These are phyloP conservation scores for Pagetopsis macropterus DNA, from an alignment of 2,797 vertebrate genomes.

Conservation along the genomic window DNA sequence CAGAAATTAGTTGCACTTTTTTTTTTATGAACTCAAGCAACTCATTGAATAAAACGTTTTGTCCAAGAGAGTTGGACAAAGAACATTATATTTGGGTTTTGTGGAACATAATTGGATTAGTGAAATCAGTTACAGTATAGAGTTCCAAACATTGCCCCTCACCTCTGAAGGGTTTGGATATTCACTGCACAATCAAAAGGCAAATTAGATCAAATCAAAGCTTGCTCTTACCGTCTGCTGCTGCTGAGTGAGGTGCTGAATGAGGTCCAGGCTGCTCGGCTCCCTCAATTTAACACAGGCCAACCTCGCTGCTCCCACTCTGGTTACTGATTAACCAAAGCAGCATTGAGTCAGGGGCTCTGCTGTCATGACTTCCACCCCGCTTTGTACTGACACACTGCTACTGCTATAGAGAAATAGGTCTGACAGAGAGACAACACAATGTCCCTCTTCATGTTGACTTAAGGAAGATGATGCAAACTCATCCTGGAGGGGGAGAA, in stretches of 20 bases:
- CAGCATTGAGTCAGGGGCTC: slow-evolving; percentile 64
- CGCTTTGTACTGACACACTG: slow-evolving; percentile 54
- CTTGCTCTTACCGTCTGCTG: slow-evolving; percentile 65
- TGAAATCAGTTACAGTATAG: not conserved
- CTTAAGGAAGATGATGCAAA: slow-evolving; percentile 56
- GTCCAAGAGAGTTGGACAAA: not conserved
- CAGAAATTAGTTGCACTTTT: not conserved
- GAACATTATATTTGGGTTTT: not conserved
- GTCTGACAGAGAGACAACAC: slow-evolving; percentile 45
- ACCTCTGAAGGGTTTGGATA: not conserved
- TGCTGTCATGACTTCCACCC: slow-evolving; percentile 59
- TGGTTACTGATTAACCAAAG: slow-evolving; percentile 76
- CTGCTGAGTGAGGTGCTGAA: slow-evolving; percentile 43
- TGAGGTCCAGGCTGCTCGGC: slow-evolving; percentile 55
- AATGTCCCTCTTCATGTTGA: slow-evolving; percentile 60
- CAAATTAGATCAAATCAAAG: slow-evolving; percentile 16
- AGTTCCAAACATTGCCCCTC: not conserved
- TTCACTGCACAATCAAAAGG: slow-evolving; percentile 18
- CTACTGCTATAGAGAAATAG: slow-evolving; percentile 53
- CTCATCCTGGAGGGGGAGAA: slow-evolving; percentile 34
- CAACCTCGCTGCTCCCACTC: slow-evolving; percentile 33
- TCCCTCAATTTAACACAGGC: slow-evolving; percentile 58
- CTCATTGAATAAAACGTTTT: not conserved
- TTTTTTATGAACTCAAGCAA: not conserved
- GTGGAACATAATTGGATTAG: not conserved